Conservation (phyloP, 2,888 invertebrate genomes). For the Agonopterix arenella region DNA sequence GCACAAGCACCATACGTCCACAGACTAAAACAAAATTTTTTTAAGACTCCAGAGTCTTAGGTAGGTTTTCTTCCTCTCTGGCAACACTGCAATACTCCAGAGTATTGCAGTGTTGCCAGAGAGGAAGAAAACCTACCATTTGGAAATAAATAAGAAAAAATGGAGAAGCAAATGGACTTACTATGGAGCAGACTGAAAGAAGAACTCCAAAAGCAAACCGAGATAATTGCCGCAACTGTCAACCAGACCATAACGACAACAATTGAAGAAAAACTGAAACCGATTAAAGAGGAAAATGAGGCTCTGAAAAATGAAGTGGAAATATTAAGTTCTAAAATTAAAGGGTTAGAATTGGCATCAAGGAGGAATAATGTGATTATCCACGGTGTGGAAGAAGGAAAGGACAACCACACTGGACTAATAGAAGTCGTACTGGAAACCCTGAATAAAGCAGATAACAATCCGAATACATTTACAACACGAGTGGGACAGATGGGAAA, state of each 20-base stretch:
- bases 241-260: background rate
- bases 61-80: background rate
- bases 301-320: constrained; percentile 1
- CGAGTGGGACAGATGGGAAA: constrained; percentile 5
- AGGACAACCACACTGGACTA: background rate
- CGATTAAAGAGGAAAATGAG: constrained; percentile 2
- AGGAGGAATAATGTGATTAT: constrained; percentile 6
- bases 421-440: background rate
- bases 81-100: background rate
- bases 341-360: background rate
- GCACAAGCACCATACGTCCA: too few relatives aligned
- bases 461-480: background rate
- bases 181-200: background rate
- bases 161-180: background rate
- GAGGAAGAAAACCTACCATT: background rate
- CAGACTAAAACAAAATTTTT: background rate
- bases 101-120: background rate
- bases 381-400: constrained; percentile 3
- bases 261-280: constrained; percentile 4
- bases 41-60: background rate
- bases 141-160: background rate
- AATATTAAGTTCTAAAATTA: background rate
- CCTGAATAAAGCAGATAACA: background rate
- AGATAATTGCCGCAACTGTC: background rate
- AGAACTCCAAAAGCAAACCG: background rate